Conservation (phyloP, 2,797 vertebrate genomes). For the Balearica regulorum region DNA sequence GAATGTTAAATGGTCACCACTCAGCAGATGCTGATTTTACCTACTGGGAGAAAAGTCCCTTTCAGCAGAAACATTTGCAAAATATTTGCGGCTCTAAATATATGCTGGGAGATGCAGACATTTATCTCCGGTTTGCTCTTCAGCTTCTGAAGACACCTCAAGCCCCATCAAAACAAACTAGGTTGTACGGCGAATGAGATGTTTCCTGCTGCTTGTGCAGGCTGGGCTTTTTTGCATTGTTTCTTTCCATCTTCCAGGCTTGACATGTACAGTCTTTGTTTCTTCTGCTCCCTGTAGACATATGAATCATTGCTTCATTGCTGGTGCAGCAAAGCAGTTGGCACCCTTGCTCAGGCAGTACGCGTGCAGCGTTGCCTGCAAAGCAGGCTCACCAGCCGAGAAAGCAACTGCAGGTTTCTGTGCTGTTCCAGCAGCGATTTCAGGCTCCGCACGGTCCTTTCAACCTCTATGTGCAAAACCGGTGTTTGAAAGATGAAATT, state of each 20-base stretch:
- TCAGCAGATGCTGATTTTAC: constrained; percentile 68
- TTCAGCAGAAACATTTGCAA: constrained; percentile 56
- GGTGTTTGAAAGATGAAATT: not conserved
- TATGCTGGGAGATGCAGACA: not conserved
- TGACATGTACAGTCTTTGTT: not conserved
- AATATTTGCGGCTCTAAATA: constrained; percentile 27
- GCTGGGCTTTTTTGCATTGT: not conserved
- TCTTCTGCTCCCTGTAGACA: not conserved
- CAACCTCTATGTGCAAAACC: not conserved
- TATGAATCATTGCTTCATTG: not conserved
- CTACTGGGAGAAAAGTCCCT: constrained; percentile 41
- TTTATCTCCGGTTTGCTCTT: not conserved
- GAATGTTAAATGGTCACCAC: constrained; percentile 69
- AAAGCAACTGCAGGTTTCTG: not conserved
- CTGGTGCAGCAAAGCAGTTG: constrained; percentile 22
- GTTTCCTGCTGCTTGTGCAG: not conserved
- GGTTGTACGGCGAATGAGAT: not conserved
- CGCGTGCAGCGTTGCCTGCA: not conserved
- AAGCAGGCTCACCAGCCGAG: not conserved
- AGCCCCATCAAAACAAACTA: not conserved
- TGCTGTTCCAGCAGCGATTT: not conserved
- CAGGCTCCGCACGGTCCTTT: not conserved
- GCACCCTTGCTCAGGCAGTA: not conserved
- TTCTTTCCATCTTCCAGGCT: not conserved
- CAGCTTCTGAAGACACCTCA: not conserved